Evolutionary conservation across 2,797 vertebrate genomes (phyloP).

Genomic region (Pipistrellus nathusii): DNA sequence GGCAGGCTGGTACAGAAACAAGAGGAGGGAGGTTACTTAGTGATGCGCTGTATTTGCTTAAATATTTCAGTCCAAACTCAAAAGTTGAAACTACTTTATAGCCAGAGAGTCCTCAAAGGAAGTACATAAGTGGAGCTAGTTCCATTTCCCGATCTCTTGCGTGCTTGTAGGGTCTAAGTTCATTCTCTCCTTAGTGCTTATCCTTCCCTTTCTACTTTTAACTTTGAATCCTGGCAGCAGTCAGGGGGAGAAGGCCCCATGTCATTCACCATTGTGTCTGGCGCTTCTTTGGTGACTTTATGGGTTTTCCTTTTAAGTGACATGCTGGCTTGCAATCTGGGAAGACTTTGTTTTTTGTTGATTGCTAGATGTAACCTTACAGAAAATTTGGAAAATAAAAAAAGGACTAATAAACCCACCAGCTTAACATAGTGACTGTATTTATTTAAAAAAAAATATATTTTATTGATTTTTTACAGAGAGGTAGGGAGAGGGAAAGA

Average conservation of each 20-base stretch:
- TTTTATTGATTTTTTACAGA: too few relatives aligned
- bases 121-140: background rate
- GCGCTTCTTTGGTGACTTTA: background rate
- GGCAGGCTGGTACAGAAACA: background rate
- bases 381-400: background rate
- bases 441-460: background rate
- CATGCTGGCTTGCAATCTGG: background rate
- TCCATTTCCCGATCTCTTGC: background rate
- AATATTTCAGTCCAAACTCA: background rate
- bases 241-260: background rate
- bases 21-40: background rate
- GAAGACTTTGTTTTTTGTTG: constrained; percentile 32
- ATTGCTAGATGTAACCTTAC: constrained; percentile 7
- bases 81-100: constrained; percentile 30
- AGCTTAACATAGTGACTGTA: constrained; percentile 9
- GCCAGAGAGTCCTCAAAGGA: constrained; percentile 13
- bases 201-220: background rate
- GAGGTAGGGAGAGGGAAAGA: too few relatives aligned
- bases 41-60: background rate
- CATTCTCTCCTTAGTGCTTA: background rate
- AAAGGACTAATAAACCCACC: background rate
- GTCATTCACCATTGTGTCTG: background rate
- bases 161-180: background rate
- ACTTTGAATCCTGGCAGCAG: background rate
- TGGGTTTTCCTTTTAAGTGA: constrained; percentile 13